Percentiles rank a stretch among this genome's conserved stretches.
phyloP scores from a whole-genome alignment of 2,797 vertebrate genomes.

The Trematomus bernacchii region DNA sequence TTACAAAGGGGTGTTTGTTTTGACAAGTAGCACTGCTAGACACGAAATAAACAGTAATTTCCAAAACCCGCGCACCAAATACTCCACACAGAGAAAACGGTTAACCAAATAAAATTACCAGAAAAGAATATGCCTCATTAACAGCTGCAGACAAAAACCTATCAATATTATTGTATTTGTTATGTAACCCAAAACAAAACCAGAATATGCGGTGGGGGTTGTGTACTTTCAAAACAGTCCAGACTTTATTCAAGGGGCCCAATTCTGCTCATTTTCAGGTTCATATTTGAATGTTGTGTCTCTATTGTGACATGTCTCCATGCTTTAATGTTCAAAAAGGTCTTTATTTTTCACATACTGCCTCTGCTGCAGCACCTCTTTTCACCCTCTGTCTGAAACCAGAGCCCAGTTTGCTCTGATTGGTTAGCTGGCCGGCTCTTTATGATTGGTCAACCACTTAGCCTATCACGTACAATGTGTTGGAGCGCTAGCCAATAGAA shows the following conservation, averaged over 20 bases:
- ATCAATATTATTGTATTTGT: neutral
- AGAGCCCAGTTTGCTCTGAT: too few relatives aligned
- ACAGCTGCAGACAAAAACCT: conserved; percentile 8
- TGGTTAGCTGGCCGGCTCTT: too few relatives aligned
- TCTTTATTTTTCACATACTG: too few relatives aligned
- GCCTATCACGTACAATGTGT: too few relatives aligned
- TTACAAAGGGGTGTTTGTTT: conserved; percentile 19
- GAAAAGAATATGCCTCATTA: neutral
- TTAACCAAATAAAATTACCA: neutral
- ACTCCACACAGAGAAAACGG: neutral
- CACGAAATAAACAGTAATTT: conserved; percentile 7
- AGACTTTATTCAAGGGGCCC: neutral
- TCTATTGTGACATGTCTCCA: too few relatives aligned
- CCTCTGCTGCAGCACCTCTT: too few relatives aligned
- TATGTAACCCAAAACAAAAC: conserved; percentile 1
- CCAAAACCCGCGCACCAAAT: conserved; percentile 20
- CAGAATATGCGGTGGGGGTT: neutral
- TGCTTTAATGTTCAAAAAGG: too few relatives aligned
- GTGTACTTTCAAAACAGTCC: conserved; percentile 31
- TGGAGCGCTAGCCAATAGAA: too few relatives aligned
- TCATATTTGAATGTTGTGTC: too few relatives aligned
- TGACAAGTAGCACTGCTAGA: conserved; percentile 9
- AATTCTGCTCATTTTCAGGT: too few relatives aligned
- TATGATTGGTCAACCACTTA: too few relatives aligned
- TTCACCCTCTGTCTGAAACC: too few relatives aligned